Evolutionary conservation across 2,888 invertebrate species (phyloP).

Genomic region (Cheilosia vernalis): DNA sequence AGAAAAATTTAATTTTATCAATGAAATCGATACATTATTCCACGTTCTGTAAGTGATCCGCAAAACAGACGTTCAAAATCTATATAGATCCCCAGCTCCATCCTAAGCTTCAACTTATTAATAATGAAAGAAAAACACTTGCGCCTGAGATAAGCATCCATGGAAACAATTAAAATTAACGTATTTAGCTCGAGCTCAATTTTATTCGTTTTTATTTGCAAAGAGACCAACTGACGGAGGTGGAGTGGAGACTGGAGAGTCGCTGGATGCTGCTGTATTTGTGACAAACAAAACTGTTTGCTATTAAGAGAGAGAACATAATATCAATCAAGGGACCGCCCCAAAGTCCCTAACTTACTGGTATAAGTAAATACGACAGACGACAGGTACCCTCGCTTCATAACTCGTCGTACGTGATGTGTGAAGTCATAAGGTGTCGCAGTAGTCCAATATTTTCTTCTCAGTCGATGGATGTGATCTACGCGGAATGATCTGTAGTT

Average conservation of each 20-base stretch:
- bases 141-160: constrained; percentile 57
- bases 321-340: constrained; percentile 69
- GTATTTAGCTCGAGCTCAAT: constrained; percentile 43
- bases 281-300: constrained; percentile 41
- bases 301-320: constrained; percentile 51
- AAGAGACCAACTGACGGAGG: constrained; percentile 21
- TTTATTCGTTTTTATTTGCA: constrained; percentile 36
- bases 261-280: constrained; percentile 29
- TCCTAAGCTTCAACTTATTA: constrained; percentile 34
- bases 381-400: constrained; percentile 43
- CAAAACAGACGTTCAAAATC: constrained; percentile 29
- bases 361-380: constrained; percentile 58
- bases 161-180: constrained; percentile 63
- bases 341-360: constrained; percentile 52
- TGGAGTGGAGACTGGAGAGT: constrained; percentile 47
- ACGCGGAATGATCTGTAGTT: constrained; percentile 46
- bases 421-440: constrained; percentile 28
- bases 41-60: neutral
- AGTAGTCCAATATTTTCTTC: constrained; percentile 37
- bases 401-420: constrained; percentile 14
- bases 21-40: neutral
- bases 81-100: neutral
- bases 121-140: constrained; percentile 67
- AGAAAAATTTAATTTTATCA: neutral
- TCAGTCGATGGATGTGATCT: constrained; percentile 57